Percentiles rank a stretch among this genome's conserved stretches.
These are phyloP conservation scores for Enteromius treurensis DNA, from an alignment of 2,797 vertebrate species.

Conservation along the genomic window DNA sequence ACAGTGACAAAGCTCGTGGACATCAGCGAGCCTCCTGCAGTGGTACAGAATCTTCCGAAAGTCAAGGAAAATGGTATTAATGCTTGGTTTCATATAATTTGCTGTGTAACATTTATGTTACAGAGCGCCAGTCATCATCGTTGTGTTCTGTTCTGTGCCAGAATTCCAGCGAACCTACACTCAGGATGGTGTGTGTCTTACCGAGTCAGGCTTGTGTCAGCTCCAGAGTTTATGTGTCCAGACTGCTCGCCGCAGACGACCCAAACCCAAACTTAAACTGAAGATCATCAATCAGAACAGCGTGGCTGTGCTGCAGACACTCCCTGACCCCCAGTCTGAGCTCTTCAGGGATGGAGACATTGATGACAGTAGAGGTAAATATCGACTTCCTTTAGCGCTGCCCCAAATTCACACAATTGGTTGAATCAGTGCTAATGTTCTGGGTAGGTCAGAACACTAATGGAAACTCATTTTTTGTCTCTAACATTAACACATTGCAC, in stretches of 20 bases:
- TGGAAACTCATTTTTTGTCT: not conserved
- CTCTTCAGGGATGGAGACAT: constrained; percentile 85
- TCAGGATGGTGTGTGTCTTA: constrained; percentile 96
- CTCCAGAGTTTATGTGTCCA: constrained; percentile 90
- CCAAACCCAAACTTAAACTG: constrained; percentile 95
- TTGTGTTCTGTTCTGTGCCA: constrained; percentile 59
- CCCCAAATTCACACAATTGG: not conserved
- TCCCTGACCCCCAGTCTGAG: constrained; percentile 82
- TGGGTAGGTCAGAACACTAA: not conserved
- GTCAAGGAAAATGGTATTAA: constrained; percentile 58
- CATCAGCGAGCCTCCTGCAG: constrained; percentile 64
- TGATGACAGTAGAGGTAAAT: constrained; percentile 86
- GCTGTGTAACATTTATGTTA: not conserved
- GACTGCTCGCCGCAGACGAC: constrained; percentile 85
- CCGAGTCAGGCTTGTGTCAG: constrained; percentile 91
- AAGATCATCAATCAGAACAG: constrained; percentile 99
- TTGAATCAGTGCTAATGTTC: not conserved
- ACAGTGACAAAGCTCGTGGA: constrained; percentile 55
- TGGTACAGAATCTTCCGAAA: constrained; percentile 68
- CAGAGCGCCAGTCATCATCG: not conserved
- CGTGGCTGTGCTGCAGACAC: constrained; percentile 95
- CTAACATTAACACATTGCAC: not conserved
- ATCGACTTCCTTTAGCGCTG: not conserved
- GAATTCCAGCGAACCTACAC: constrained; percentile 91
- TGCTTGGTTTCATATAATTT: not conserved